Evolutionary conservation across 1,140 invertebrate species (phyloP), one percentile per base, ranked within the genome.

Genomic region (Zaprionus tsacasi): DNA sequence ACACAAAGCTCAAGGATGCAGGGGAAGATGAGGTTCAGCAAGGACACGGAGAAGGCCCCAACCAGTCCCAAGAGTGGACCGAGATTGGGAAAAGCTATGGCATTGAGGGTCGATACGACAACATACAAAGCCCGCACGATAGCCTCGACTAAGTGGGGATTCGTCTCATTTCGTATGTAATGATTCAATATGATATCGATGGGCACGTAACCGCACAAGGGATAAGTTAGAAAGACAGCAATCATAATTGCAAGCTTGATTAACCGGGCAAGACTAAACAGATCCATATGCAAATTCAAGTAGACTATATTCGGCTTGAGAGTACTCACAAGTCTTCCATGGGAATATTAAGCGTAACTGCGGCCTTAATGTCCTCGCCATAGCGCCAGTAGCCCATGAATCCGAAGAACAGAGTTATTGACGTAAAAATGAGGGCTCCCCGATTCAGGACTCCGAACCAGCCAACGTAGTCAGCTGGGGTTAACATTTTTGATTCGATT

Each of bases 351-450:
- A 86, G 38, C 15, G 87, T 63, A 79, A 17, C 54, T 70, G 2
- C 50, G 11, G 7, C 15, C 2, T 8, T 6, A 7, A 76, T 82
- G 0, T 61, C 11, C 6, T 77, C 56, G 8, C 82, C 82, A 7
- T 54, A 86, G 0, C 56, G 65, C 82, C 82, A 86, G 21, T 82
- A 86, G 6, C 82, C 82, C 1, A 86, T 36, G 12, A 86, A 77
- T 6, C 82, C 82, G 25, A 86, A 79, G 1, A 27, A 48, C 1
- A 48, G 8, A 10, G n/a, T 48, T 8, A 48, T 8, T 0, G 15
- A 7, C 2, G 7, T 17, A 48, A 48, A 17, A 2, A 74, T 10
- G 4, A 74, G 0, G 0, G 45, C 25, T 21, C 48, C 52, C 3
- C 8, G 0, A 36, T 45, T 61, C 0, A 81, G 52, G 2, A 78